These are phyloP conservation scores for Melanostoma mellinum DNA, from an alignment of 2,888 invertebrate species.

Conservation along the genomic window DNA sequence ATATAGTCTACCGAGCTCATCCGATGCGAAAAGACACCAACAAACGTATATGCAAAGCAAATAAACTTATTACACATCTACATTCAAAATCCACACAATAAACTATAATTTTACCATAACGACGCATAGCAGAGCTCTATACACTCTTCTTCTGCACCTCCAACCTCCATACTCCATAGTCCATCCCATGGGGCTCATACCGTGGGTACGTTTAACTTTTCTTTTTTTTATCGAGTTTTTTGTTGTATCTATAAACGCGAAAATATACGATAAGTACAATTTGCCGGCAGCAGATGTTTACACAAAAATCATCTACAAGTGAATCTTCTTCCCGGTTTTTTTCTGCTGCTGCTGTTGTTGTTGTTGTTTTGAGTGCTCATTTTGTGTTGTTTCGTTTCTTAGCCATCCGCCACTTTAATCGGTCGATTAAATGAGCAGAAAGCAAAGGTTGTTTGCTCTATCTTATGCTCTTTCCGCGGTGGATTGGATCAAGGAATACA, in stretches of 20 bases:
- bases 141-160: neutral
- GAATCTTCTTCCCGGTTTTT: conserved; percentile 67
- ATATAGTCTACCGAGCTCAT: neutral
- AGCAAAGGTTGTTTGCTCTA: conserved; percentile 59
- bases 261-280: conserved; percentile 47
- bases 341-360: neutral
- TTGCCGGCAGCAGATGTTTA: conserved; percentile 58
- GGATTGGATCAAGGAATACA: neutral
- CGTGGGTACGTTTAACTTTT: conserved; percentile 19
- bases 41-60: neutral
- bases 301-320: conserved; percentile 38
- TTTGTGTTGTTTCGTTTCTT: conserved; percentile 22
- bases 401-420: conserved; percentile 55
- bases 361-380: conserved; percentile 8
- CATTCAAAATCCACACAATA: conserved; percentile 53
- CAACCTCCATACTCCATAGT: neutral
- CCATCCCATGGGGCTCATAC: conserved; percentile 10
- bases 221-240: conserved; percentile 4
- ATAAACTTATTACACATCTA: neutral
- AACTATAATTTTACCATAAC: conserved; percentile 65
- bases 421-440: conserved; percentile 66
- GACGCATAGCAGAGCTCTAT: conserved; percentile 21
- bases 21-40: neutral
- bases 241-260: conserved; percentile 27
- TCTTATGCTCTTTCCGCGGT: conserved; percentile 10